Percentiles rank a stretch among this genome's conserved stretches.
Evolutionary conservation across 2,888 invertebrate species (phyloP).

Genomic region (Xylota sylvarum): DNA sequence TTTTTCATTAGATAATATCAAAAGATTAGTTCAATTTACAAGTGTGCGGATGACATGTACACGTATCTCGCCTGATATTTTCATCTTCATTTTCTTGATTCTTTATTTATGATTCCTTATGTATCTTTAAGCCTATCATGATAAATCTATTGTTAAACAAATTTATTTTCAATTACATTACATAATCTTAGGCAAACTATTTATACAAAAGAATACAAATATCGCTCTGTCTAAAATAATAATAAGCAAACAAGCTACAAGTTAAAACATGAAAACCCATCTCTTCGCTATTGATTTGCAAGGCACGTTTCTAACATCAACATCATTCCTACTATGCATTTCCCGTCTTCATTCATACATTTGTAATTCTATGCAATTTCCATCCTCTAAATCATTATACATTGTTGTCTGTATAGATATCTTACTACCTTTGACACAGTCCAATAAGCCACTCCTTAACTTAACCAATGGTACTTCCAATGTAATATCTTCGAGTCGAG

Average conservation of each 20-base stretch:
- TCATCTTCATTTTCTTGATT: no score
- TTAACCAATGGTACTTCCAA: conserved; percentile 20
- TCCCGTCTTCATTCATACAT: conserved; percentile 37
- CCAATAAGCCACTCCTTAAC: conserved; percentile 60
- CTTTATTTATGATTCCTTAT: no score
- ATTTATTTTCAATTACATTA: no score
- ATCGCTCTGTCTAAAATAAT: not conserved
- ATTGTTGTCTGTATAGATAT: conserved; percentile 2
- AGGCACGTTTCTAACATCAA: conserved; percentile 60
- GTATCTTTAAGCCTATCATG: no score
- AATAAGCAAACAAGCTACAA: conserved; percentile 45
- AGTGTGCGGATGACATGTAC: no score
- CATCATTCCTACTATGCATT: conserved; percentile 30
- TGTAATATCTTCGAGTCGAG: conserved; percentile 37
- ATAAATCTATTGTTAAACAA: no score
- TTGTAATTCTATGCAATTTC: conserved; percentile 14
- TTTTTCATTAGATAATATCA: no score
- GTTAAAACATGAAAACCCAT: conserved; percentile 40
- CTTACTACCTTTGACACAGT: conserved; percentile 9
- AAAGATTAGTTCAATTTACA: no score
- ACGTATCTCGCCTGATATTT: no score
- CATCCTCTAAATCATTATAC: conserved; percentile 1
- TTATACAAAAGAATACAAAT: not conserved
- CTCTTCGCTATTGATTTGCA: conserved; percentile 43
- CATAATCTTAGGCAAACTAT: no score